Conservation (phyloP, 1,140 invertebrate genomes). For the Panulirus ornatus region DNA sequence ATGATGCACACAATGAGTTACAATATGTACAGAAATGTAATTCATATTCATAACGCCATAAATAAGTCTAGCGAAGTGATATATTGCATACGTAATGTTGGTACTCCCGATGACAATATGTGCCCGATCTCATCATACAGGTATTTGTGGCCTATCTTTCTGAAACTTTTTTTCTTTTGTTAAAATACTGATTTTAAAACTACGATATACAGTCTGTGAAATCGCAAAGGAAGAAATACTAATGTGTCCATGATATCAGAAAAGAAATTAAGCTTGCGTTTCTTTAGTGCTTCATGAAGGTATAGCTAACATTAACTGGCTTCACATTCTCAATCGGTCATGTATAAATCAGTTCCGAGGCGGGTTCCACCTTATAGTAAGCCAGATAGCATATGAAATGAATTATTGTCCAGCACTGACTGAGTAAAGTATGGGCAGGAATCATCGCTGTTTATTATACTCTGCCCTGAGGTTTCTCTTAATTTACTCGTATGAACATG, state of each 20-base stretch:
- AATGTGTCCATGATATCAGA: too few species aligned
- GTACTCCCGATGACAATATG: conserved; percentile 58
- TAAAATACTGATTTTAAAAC: too few species aligned
- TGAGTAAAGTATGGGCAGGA: too few species aligned
- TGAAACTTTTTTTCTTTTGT: not conserved
- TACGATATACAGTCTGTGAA: not conserved
- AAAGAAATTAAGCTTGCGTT: too few species aligned
- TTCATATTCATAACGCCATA: conserved; percentile 23
- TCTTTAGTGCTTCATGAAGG: not conserved
- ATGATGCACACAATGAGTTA: not conserved
- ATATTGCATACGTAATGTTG: conserved; percentile 56
- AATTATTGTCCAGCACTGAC: too few species aligned
- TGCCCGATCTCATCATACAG: conserved; percentile 66
- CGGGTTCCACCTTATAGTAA: too few species aligned
- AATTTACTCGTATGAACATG: too few species aligned
- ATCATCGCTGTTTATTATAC: too few species aligned
- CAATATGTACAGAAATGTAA: not conserved
- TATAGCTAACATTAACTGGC: not conserved
- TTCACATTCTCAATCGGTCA: not conserved
- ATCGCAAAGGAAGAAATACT: not conserved
- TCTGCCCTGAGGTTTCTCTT: too few species aligned
- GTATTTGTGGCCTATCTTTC: conserved; percentile 54
- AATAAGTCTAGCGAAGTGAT: conserved; percentile 49
- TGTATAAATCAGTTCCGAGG: not conserved
- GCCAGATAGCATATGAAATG: too few species aligned